Conservation (phyloP, 2,113 vertebrate genomes). For the Nannobrachium achirus region DNA sequence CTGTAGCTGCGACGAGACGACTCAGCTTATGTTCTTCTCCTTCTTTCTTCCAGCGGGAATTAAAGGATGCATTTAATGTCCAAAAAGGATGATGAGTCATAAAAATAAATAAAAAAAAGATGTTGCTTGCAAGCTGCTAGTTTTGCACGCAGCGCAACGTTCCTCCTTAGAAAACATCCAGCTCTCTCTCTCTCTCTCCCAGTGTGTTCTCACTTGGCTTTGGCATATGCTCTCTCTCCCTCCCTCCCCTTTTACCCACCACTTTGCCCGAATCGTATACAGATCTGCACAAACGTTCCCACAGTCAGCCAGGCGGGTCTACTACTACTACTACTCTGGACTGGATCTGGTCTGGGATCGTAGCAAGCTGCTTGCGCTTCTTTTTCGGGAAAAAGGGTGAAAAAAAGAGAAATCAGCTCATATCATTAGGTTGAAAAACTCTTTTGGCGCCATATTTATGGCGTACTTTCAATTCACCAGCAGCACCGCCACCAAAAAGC, state of each 20-base stretch:
- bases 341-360: too few species aligned
- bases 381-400: neutral
- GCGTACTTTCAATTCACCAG: conserved; percentile 95
- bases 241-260: conserved; percentile 33
- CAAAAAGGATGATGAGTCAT: conserved; percentile 66
- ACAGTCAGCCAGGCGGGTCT: conserved; percentile 65
- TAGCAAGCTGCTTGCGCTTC: conserved; percentile 61
- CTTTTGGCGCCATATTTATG: conserved; percentile 99
- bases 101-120: conserved; percentile 39
- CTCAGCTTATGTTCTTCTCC: conserved; percentile 27
- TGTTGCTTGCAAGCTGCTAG: conserved; percentile 53
- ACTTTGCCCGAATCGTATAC: conserved; percentile 36
- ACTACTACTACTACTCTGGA: too few species aligned
- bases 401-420: conserved; percentile 72
- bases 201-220: neutral
- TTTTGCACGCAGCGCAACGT: conserved; percentile 71
- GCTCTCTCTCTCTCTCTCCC: conserved; percentile 60
- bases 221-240: conserved; percentile 46
- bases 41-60: conserved; percentile 39
- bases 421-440: conserved; percentile 84
- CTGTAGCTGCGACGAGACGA: conserved; percentile 13
- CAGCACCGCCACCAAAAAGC: conserved; percentile 79
- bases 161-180: conserved; percentile 72
- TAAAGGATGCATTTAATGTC: conserved; percentile 54
- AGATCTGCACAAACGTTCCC: conserved; percentile 48